phyloP scores from a whole-genome alignment of 2,113 vertebrate genomes.

The Pungitius pungitius region DNA sequence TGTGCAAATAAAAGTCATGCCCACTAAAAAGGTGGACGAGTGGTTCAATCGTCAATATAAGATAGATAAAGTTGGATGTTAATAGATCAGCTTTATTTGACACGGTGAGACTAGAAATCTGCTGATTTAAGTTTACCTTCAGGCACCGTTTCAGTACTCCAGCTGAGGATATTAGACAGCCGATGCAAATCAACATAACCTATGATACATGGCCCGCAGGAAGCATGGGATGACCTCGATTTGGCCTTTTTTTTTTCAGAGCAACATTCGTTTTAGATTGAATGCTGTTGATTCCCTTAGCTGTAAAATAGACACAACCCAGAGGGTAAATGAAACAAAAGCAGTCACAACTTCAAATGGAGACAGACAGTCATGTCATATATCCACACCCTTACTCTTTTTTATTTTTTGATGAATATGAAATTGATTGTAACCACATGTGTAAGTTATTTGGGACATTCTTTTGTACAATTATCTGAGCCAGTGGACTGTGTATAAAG shows the following conservation, averaged over 20 bases:
- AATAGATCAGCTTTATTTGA: slow-evolving; percentile 20
- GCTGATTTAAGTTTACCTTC: slow-evolving; percentile 16
- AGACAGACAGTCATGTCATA: neutral
- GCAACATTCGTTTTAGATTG: slow-evolving; percentile 13
- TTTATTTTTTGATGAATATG: slow-evolving; percentile 18
- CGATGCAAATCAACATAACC: slow-evolving; percentile 31
- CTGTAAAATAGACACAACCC: slow-evolving; percentile 21
- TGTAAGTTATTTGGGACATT: slow-evolving; percentile 45
- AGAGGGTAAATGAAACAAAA: slow-evolving; percentile 8
- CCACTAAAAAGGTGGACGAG: neutral
- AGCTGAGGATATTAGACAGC: slow-evolving; percentile 24
- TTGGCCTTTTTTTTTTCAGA: slow-evolving; percentile 38
- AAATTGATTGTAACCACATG: slow-evolving; percentile 21
- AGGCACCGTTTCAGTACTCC: slow-evolving; percentile 28
- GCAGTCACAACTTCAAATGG: slow-evolving; percentile 1
- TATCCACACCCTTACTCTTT: slow-evolving; percentile 18
- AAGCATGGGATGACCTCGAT: slow-evolving; percentile 17
- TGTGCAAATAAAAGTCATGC: neutral
- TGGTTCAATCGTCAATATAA: neutral
- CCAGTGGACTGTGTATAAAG: slow-evolving; percentile 62
- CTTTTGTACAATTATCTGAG: slow-evolving; percentile 70
- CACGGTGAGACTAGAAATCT: slow-evolving; percentile 12
- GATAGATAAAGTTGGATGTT: neutral
- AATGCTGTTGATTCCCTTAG: slow-evolving; percentile 21
- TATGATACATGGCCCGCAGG: slow-evolving; percentile 8